Evolutionary conservation across 92 coral and sea anemone species (phyloP), one percentile per base, ranked within the genome.

Genomic region (Porites cylindrica): DNA sequence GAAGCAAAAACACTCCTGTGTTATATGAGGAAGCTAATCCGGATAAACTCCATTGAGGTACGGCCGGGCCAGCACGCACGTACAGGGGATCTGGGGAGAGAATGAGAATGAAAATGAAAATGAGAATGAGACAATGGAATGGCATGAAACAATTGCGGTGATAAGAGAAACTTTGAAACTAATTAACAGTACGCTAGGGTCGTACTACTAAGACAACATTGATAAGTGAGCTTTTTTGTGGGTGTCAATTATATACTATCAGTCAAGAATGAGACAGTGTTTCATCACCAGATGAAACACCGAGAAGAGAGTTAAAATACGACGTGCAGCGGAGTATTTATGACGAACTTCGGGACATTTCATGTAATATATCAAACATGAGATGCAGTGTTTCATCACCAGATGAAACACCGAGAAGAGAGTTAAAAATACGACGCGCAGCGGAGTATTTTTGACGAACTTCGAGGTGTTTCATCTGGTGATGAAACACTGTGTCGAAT

Each of bases 31-130:
- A 89, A 29, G 85, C 32, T 32, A 75, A 59, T 74, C 82, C 91
- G 18, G 91, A 72, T 17, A 93, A 79, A 4, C 32, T 21, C 98
- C 98, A 95, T 71, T 93, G 98, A 10, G 98, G 96, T 32, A 95
- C 85, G 16, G 98, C 87, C 51, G 93, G 87, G 47, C 98, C 98
- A n/a, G 92, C 88, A 1, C 91, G 80, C 6, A 69, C 78, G 60
- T 80, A 90, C 8, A 81, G 84, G 18, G 98, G 98, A 43, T 94
- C 98, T 95, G 81, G 47, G 67, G 70, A 60, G 85, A 70, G 85
- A 13, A 17, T 2, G 47, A 38, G 47, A 38, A 38, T 38, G 47
- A 38, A 38, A 75, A 24, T 10, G 12, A 32, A 75, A 20, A 19
- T 75, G 53, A 38, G 0, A 38, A 38, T 38, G 47, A 38, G 47